These are phyloP conservation scores for Macroglossus sobrinus DNA, from an alignment of 2,113 vertebrate genomes.

Conservation along the genomic window DNA sequence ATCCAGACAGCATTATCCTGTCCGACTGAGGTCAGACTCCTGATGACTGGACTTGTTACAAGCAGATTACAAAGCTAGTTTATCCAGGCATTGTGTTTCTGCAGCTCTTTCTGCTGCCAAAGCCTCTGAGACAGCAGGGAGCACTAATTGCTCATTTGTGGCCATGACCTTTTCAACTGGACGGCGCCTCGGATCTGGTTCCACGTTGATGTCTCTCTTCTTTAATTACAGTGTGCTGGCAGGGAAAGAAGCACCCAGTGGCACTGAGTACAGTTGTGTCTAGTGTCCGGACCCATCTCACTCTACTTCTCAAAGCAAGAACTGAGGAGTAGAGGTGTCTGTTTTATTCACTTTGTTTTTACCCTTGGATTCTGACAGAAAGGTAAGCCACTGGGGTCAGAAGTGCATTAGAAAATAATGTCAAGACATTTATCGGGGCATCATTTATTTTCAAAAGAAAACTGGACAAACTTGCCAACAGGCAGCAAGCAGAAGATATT, in stretches of 20 bases:
- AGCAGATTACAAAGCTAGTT: constrained; percentile 74
- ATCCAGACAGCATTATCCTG: background rate
- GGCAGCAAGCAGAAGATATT: background rate
- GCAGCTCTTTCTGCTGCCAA: constrained; percentile 60
- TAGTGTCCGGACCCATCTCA: background rate
- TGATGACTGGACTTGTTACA: constrained; percentile 59
- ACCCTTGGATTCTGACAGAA: background rate
- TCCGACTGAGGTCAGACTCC: constrained; percentile 16
- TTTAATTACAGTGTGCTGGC: constrained; percentile 65
- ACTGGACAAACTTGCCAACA: background rate
- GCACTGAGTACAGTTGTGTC: background rate
- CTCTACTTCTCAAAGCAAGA: constrained; percentile 25
- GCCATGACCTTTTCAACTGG: constrained; percentile 79
- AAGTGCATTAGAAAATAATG: background rate
- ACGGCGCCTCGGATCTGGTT: constrained; percentile 66
- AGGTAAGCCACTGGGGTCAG: background rate
- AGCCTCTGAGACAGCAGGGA: constrained; percentile 62
- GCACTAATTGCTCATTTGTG: constrained; percentile 81
- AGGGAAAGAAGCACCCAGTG: background rate
- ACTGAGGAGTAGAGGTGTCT: background rate
- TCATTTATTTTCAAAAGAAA: constrained; percentile 1
- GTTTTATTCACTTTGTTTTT: background rate
- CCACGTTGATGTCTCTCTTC: constrained; percentile 63
- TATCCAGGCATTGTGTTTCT: constrained; percentile 70
- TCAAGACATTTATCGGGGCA: constrained; percentile 2